Evolutionary conservation across 2,113 vertebrate genomes (phyloP).

Genomic region (Oryzias javanicus): DNA sequence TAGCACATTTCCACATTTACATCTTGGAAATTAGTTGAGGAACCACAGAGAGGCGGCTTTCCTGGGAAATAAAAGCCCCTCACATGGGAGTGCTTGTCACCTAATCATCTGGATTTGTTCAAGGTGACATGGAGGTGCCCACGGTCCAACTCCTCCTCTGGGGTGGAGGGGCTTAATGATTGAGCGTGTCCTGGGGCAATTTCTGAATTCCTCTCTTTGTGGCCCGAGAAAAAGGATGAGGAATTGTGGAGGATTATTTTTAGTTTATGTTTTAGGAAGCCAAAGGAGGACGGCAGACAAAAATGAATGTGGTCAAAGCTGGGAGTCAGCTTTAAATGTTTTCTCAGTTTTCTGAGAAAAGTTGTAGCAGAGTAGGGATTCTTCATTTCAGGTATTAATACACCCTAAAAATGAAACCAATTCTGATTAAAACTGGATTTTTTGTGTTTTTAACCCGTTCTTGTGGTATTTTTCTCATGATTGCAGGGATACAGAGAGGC

Average conservation of each 20-base stretch:
- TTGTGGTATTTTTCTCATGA: too few species aligned
- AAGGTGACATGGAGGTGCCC: slow-evolving; percentile 74
- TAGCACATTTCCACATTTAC: slow-evolving; percentile 57
- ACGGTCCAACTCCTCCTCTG: slow-evolving; percentile 58
- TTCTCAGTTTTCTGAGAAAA: background rate
- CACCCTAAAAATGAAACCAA: too few species aligned
- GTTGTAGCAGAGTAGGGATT: background rate
- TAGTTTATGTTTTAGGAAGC: slow-evolving; percentile 26
- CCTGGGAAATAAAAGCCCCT: slow-evolving; percentile 73
- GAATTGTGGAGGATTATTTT: slow-evolving; percentile 40
- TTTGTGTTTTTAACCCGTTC: too few species aligned
- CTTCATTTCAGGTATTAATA: too few species aligned
- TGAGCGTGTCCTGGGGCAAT: slow-evolving; percentile 63
- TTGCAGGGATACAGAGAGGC: too few species aligned
- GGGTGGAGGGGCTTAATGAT: slow-evolving; percentile 64
- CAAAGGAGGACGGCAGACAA: slow-evolving; percentile 25
- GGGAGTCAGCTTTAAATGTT: slow-evolving; percentile 13
- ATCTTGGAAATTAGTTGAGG: slow-evolving; percentile 66
- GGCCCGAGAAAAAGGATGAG: slow-evolving; percentile 47
- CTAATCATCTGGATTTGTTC: slow-evolving; percentile 76
- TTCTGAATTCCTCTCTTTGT: slow-evolving; percentile 31
- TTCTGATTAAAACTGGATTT: too few species aligned
- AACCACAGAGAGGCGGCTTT: slow-evolving; percentile 42
- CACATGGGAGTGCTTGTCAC: slow-evolving; percentile 70
- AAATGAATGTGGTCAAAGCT: slow-evolving; percentile 40